A percentile compares a stretch with the other conserved stretches of the same genome.
phyloP scores from a whole-genome alignment of 2,113 vertebrate genomes.

The Motacilla alba region DNA sequence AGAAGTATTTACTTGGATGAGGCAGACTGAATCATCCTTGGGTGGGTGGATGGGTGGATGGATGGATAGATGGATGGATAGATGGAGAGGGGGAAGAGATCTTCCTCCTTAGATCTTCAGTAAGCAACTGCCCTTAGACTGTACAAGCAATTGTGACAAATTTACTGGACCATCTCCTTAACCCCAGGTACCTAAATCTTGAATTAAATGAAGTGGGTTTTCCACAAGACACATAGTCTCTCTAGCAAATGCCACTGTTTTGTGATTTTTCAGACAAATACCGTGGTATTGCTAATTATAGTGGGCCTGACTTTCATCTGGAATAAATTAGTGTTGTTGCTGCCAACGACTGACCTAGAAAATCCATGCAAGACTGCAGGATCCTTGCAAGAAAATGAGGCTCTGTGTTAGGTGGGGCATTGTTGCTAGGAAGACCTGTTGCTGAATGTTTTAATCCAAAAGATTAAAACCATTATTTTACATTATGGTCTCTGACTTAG shows the following conservation, averaged over 20 bases:
- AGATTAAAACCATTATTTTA: conserved; percentile 29
- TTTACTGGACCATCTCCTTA: not conserved
- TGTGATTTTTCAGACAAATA: conserved; percentile 1
- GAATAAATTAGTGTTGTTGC: conserved; percentile 1
- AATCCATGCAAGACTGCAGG: not conserved
- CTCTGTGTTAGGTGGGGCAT: not conserved
- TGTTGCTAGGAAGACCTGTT: conserved; percentile 19
- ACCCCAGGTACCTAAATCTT: not conserved
- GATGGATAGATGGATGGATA: not conserved
- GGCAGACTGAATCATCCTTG: not conserved
- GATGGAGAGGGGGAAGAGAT: not conserved
- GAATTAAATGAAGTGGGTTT: not conserved
- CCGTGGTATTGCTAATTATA: not conserved
- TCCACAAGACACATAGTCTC: not conserved
- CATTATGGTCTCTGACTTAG: conserved; percentile 34
- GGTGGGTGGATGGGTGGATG: not conserved
- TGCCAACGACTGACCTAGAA: not conserved
- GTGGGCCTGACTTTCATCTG: not conserved
- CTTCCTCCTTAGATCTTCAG: not conserved
- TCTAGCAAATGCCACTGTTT: not conserved
- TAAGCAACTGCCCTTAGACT: not conserved
- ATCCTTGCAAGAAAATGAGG: not conserved
- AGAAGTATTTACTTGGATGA: conserved; percentile 4
- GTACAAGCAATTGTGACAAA: not conserved
- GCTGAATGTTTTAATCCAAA: not conserved